These are phyloP conservation scores for Anneissia japonica DNA, from an alignment of 35 echinoderm and acorn worm species.

Conservation along the genomic window DNA sequence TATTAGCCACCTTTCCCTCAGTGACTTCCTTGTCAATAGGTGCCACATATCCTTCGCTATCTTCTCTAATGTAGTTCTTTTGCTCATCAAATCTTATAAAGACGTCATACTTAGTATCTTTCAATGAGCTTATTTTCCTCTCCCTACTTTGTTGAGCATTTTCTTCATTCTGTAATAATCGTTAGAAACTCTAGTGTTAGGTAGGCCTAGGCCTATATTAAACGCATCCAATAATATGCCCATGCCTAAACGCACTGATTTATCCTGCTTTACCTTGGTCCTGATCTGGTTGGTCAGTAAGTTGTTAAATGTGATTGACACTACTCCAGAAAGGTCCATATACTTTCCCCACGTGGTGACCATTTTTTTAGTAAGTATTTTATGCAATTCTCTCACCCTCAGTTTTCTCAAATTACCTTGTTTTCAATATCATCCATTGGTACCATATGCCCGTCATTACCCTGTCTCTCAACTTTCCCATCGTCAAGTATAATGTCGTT, in stretches of 20 bases:
- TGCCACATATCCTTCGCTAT: neutral
- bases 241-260: no score
- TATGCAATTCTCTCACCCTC: no score
- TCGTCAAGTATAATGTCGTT: neutral
- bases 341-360: no score
- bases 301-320: no score
- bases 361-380: no score
- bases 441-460: neutral
- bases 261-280: no score
- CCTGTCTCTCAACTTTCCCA: neutral
- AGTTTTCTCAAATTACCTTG: neutral
- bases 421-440: neutral
- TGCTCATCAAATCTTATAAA: neutral
- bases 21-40: neutral
- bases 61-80: neutral
- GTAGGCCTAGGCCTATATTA: no score
- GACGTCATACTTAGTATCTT: neutral
- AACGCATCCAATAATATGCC: no score
- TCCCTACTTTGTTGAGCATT: neutral
- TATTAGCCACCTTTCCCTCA: no score
- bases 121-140: neutral
- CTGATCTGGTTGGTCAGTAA: no score
- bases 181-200: no score
- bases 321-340: no score
- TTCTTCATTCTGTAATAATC: neutral